Percentiles rank a stretch among this genome's conserved stretches.
phyloP scores from a whole-genome alignment of 2,888 invertebrate genomes.

The Cyaniris semiargus region DNA sequence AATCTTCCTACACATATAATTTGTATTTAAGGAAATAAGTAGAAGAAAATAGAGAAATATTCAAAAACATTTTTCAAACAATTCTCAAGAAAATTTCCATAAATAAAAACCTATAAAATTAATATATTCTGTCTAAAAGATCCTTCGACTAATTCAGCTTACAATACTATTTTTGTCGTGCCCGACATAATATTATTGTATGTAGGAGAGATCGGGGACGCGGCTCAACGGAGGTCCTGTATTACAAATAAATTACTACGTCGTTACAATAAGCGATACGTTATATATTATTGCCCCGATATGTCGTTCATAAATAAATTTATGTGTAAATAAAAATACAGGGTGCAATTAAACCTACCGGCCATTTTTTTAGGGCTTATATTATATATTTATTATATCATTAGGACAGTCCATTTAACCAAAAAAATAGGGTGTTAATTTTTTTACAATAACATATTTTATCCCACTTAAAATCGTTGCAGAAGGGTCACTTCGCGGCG shows the following conservation, averaged over 20 bases:
- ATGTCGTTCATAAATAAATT: constrained; percentile 61
- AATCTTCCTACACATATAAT: constrained; percentile 36
- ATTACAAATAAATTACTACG: constrained; percentile 42
- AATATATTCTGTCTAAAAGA: not conserved
- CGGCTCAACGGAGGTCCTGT: constrained; percentile 43
- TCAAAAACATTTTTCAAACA: not conserved
- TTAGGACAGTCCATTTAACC: too few relatives aligned
- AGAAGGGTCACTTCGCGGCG: too few relatives aligned
- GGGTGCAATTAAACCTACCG: too few relatives aligned
- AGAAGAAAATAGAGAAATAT: not conserved
- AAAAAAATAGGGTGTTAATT: too few relatives aligned
- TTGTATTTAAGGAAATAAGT: not conserved
- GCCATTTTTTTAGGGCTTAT: too few relatives aligned
- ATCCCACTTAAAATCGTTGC: too few relatives aligned
- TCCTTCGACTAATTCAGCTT: not conserved
- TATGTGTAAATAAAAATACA: constrained; percentile 65
- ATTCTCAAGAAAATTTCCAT: not conserved
- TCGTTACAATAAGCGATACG: constrained; percentile 37
- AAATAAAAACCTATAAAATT: not conserved
- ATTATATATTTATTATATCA: too few relatives aligned
- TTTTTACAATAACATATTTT: too few relatives aligned
- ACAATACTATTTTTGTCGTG: not conserved
- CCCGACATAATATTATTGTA: not conserved
- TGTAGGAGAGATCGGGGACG: constrained; percentile 38
- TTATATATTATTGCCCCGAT: constrained; percentile 56